Percentiles rank a stretch among this genome's conserved stretches.
These are phyloP conservation scores for Odontamblyopus lacepedii DNA, from an alignment of 2,797 vertebrate genomes.

Conservation along the genomic window DNA sequence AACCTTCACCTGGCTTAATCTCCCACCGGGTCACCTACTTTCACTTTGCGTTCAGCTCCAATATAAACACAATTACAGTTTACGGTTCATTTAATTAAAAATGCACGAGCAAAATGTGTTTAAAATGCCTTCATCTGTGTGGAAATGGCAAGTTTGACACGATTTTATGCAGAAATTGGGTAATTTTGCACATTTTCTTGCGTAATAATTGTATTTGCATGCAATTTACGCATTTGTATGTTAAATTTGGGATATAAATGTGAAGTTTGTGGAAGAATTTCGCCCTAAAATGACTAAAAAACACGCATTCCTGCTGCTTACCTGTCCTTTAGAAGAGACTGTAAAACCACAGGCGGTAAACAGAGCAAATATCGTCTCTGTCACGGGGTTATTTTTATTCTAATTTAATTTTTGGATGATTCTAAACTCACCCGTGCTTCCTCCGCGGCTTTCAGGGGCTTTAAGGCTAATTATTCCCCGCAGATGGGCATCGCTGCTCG, in stretches of 20 bases:
- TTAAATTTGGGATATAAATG: background rate
- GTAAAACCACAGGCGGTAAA: background rate
- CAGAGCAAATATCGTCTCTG: background rate
- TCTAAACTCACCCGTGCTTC: conserved; percentile 24
- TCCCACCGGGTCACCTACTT: too few species aligned
- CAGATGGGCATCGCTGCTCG: conserved; percentile 32
- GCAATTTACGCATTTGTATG: background rate
- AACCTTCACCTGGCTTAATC: background rate
- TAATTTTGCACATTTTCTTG: background rate
- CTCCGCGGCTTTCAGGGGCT: conserved; percentile 4
- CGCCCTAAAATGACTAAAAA: background rate
- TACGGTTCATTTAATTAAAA: background rate
- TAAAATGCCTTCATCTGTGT: background rate
- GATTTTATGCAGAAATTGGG: background rate
- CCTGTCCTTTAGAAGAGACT: conserved; percentile 13
- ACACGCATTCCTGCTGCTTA: conserved; percentile 1
- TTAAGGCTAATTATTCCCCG: background rate
- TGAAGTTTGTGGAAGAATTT: background rate
- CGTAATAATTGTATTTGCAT: background rate
- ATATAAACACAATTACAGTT: too few species aligned
- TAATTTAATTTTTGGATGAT: background rate
- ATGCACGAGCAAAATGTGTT: background rate
- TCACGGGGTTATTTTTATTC: background rate
- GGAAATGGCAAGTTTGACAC: background rate
- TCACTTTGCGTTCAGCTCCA: too few species aligned